A percentile compares a stretch with the other conserved stretches of the same genome.
These are phyloP conservation scores for Parambassis ranga DNA, from an alignment of 2,797 vertebrate genomes.

Conservation along the genomic window DNA sequence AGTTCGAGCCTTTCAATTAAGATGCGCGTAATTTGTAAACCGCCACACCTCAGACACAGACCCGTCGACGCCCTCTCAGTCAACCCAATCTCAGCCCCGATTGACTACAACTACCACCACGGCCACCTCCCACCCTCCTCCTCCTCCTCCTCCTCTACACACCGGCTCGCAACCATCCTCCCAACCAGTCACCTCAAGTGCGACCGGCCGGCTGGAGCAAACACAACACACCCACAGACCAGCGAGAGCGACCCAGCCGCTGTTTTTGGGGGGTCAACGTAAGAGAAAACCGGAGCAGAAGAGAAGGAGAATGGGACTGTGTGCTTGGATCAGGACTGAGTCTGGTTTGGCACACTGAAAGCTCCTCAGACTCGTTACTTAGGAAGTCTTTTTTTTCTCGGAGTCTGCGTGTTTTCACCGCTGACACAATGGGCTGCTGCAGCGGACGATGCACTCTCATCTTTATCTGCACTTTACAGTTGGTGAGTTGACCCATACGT, in stretches of 20 bases:
- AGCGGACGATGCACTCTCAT: conserved; percentile 88
- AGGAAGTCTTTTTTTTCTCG: conserved; percentile 20
- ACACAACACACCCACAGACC: not conserved
- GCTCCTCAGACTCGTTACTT: conserved; percentile 19
- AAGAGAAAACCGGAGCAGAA: not conserved
- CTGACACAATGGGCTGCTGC: conserved; percentile 87
- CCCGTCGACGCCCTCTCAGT: conserved; percentile 35
- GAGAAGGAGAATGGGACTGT: conserved; percentile 58
- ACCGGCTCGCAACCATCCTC: conserved; percentile 45
- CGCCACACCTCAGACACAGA: not conserved
- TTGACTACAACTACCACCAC: conserved; percentile 5
- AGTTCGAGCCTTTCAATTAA: not conserved
- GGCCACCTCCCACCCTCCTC: not conserved
- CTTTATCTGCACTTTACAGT: conserved; percentile 88
- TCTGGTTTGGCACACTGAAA: conserved; percentile 22
- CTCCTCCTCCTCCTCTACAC: conserved; percentile 23
- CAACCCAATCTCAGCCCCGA: conserved; percentile 10
- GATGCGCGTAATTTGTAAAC: not conserved
- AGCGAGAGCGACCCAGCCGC: not conserved
- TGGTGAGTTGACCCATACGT: conserved; percentile 80
- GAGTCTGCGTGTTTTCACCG: conserved; percentile 47
- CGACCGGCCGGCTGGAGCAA: conserved; percentile 37
- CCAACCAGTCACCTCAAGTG: conserved; percentile 59
- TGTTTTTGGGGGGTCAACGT: not conserved
- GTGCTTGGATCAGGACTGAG: conserved; percentile 53